phyloP scores from a whole-genome alignment of 2,113 vertebrate genomes.

The Ptilonorhynchus violaceus region DNA sequence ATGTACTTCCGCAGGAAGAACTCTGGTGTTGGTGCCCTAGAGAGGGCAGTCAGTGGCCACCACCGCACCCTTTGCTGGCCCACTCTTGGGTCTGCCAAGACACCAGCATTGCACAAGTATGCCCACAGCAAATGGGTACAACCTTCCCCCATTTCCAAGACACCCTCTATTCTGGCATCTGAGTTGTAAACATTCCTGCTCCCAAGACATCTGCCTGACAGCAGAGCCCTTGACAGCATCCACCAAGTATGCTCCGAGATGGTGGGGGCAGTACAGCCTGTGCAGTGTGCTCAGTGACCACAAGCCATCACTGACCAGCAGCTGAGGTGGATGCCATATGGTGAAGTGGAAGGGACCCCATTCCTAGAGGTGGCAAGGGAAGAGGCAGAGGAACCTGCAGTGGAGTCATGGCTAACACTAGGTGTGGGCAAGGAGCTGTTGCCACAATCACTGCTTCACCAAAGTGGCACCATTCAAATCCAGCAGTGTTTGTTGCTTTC shows the following conservation, averaged over 20 bases:
- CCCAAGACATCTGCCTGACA: neutral
- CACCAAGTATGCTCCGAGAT: neutral
- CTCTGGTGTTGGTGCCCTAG: neutral
- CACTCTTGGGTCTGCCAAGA: neutral
- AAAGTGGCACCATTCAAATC: neutral
- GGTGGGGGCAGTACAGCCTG: neutral
- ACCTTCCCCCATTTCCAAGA: neutral
- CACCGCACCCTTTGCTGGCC: neutral
- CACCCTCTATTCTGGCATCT: neutral
- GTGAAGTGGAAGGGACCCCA: neutral
- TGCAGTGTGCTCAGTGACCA: neutral
- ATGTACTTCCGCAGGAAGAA: neutral
- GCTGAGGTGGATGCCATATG: fast-evolving
- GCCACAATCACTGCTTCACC: neutral
- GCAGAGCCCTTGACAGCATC: neutral
- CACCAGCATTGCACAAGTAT: neutral
- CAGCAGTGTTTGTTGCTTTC: neutral
- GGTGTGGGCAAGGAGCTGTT: neutral
- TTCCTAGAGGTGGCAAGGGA: neutral
- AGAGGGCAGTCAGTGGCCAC: neutral
- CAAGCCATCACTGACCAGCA: neutral
- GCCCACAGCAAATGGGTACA: neutral
- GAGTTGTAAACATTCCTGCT: neutral
- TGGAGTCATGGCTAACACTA: fast-evolving
- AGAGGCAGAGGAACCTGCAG: neutral